Base-by-base conservation (phyloP, 1,140 invertebrate species). In the Drosophila gunungcola region DNA sequence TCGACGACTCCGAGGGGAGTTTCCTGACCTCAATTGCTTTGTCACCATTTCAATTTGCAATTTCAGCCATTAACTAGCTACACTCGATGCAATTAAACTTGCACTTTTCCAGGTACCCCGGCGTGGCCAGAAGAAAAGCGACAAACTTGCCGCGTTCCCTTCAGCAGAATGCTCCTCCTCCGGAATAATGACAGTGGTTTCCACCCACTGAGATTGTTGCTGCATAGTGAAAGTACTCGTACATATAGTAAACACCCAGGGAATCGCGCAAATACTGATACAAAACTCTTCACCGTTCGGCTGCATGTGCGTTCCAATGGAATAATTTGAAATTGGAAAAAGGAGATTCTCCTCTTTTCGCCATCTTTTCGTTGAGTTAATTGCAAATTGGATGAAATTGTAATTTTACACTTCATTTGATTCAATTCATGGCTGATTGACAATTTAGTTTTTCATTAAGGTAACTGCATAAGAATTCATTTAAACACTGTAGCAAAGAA, bases 371-470 rank as follows among this genome's bases (percentile, higher is more conserved):
- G 86, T 90, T 79, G 88, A 88, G 90, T 91, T 91, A 91, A 91
- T 91, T 91, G 90, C 90, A 91, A 91, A 91, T 91, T 90, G 90
- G 90, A 90, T 91, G 82, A 91, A 91, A 90, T 91, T 91, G 82
- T 90, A 91, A 91, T 91, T 91, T 91, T 91, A 90, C 90, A 91
- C 90, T 91, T 91, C 90, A 91, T 91, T 91, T 90, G 77, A 79
- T 80, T 80, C 82, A 90, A 81, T 90, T 91, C 90, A 91, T 85
- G 90, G 82, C 85, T 91, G 90, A 90, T 91, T 91, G 90, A 88
- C 90, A 91, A 91, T 91, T 91, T 91, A 91, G 85, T 91, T 91
- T 91, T 80, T 90, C 82, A 91, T 91, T 91, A 91, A 90, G 78
- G 75, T 78, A 62, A 25, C 73, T 39, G 54, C 36, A 52, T 49